Percentiles rank a stretch among this genome's conserved stretches.
Evolutionary conservation across 2,888 invertebrate species (phyloP).

Genomic region (Drosophila nr. perissopoda): DNA sequence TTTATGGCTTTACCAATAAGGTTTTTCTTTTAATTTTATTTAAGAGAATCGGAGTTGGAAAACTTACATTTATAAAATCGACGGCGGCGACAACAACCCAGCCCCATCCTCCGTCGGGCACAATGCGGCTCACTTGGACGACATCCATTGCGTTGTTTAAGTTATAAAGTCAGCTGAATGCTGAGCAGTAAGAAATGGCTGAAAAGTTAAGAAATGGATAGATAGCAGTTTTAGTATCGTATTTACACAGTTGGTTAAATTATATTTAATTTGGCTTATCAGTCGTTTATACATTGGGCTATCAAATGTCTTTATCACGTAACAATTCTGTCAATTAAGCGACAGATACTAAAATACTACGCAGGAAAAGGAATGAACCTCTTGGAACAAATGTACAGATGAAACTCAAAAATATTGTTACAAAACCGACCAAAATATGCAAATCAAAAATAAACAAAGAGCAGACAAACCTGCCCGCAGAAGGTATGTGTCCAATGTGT

Average conservation of each 20-base stretch:
- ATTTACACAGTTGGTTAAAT: conserved; percentile 26
- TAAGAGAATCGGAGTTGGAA: background rate
- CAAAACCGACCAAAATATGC: conserved; percentile 3
- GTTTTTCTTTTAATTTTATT: background rate
- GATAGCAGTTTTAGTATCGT: conserved; percentile 27
- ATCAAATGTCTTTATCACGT: conserved; percentile 31
- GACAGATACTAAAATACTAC: background rate
- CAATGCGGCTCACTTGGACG: conserved; percentile 43
- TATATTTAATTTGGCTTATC: conserved; percentile 46
- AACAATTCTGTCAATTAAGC: conserved; percentile 3
- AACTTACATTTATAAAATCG: conserved; percentile 88
- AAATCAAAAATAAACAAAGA: conserved; percentile 18
- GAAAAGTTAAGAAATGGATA: conserved; percentile 9
- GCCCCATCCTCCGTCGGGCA: conserved; percentile 91
- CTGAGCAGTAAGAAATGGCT: too few relatives aligned
- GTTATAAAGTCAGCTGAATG: background rate
- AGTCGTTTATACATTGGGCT: conserved; percentile 11
- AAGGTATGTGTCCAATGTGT: conserved; percentile 11
- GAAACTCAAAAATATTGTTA: too few relatives aligned
- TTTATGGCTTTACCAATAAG: background rate
- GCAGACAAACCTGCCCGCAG: conserved; percentile 16
- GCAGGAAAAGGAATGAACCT: background rate
- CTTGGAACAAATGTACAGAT: background rate
- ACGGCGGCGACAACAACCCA: conserved; percentile 90
- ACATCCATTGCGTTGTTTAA: conserved; percentile 61